phyloP scores from a whole-genome alignment of 92 coral and sea anemone species.

The Paragorgia papillata region DNA sequence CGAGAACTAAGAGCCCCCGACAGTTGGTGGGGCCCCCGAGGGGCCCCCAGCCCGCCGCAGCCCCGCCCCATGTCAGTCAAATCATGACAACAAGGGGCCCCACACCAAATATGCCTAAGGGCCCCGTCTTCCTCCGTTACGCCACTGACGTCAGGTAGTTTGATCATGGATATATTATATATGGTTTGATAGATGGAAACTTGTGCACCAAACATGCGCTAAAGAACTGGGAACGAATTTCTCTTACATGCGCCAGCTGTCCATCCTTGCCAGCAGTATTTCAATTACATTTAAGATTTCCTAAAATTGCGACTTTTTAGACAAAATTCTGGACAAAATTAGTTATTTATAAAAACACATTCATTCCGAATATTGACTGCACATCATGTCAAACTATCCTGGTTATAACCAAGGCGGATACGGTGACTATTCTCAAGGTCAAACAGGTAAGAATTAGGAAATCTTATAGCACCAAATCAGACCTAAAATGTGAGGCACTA shows the following conservation, averaged over 20 bases:
- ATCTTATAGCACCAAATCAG: neutral
- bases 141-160: neutral
- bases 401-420: slow-evolving; percentile 16
- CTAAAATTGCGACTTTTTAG: neutral
- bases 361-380: neutral
- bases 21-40: too few relatives aligned
- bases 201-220: too few relatives aligned
- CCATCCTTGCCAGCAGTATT: neutral
- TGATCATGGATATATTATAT: neutral
- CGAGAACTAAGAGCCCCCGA: too few relatives aligned
- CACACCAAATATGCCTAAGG: neutral
- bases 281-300: too few relatives aligned
- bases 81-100: too few relatives aligned
- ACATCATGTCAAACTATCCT: slow-evolving; percentile 33
- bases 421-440: slow-evolving; percentile 6
- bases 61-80: too few relatives aligned
- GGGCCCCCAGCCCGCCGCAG: too few relatives aligned
- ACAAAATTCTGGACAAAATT: neutral
- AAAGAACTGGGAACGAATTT: neutral
- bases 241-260: neutral
- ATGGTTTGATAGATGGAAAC: too few relatives aligned
- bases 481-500: too few relatives aligned
- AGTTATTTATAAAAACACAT: neutral
- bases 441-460: neutral
- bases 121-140: neutral